Evolutionary conservation across 2,797 vertebrate species (phyloP).

Genomic region (Sebastes umbrosus): DNA sequence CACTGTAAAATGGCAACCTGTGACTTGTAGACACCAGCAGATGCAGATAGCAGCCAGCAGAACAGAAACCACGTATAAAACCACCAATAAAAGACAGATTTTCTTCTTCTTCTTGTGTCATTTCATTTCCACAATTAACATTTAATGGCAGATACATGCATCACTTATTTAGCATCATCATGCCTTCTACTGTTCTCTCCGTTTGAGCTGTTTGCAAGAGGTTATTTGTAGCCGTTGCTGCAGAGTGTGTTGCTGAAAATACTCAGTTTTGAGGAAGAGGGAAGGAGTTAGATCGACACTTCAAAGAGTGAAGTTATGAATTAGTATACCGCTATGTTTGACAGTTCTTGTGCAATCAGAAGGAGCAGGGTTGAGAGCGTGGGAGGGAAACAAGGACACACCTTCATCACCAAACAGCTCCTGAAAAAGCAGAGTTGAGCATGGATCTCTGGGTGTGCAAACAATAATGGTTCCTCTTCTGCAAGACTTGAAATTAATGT

Average conservation of each 20-base stretch:
- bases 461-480: neutral
- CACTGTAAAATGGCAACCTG: neutral
- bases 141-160: neutral
- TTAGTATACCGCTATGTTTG: neutral
- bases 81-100: neutral
- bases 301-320: slow-evolving; percentile 11
- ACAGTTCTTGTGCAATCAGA: neutral
- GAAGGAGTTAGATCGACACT: slow-evolving; percentile 7
- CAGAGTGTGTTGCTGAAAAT: neutral
- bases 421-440: neutral
- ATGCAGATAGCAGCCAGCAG: neutral
- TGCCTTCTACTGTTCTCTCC: neutral
- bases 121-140: slow-evolving; percentile 8
- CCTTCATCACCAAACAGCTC: neutral
- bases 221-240: neutral
- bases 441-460: neutral
- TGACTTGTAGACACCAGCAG: neutral
- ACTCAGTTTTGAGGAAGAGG: neutral
- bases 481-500: neutral
- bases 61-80: neutral
- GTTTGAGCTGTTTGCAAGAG: neutral
- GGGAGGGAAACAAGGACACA: neutral
- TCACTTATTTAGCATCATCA: neutral
- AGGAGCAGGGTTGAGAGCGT: neutral
- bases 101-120: neutral